Evolutionary conservation across 1,140 invertebrate species (phyloP).

Genomic region (Tetranychus cinnabarinus): DNA sequence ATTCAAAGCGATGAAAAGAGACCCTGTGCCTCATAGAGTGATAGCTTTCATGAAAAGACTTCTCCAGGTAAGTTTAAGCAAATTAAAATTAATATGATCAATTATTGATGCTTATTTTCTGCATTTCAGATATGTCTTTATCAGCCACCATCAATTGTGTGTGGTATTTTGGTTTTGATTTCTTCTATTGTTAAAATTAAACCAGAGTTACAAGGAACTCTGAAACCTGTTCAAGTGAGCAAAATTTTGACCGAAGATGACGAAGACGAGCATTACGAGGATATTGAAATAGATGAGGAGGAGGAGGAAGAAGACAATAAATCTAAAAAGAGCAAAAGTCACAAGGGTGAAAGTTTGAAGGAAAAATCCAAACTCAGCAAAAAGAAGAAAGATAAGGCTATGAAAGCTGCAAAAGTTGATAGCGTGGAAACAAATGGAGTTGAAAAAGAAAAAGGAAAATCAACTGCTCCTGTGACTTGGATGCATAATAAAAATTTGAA

Average conservation of each 20-base stretch:
- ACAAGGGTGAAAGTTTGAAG: too few relatives aligned
- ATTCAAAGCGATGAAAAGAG: slow-evolving; percentile 55
- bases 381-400: slow-evolving; percentile 4
- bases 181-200: slow-evolving; percentile 35
- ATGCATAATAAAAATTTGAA: slow-evolving; percentile 14
- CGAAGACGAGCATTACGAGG: slow-evolving; percentile 17
- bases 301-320: slow-evolving; percentile 13
- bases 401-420: slow-evolving; percentile 1
- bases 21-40: slow-evolving; percentile 40
- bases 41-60: slow-evolving; percentile 71
- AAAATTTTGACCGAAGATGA: slow-evolving; percentile 7
- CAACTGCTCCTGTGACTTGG: slow-evolving; percentile 15
- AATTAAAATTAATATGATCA: slow-evolving; percentile 16
- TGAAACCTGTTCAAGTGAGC: neutral
- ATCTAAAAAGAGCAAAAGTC: neutral
- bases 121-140: slow-evolving; percentile 17
- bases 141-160: slow-evolving; percentile 35
- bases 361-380: too few relatives aligned
- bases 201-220: slow-evolving; percentile 6
- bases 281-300: slow-evolving; percentile 16
- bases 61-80: slow-evolving; percentile 38
- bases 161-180: slow-evolving; percentile 51
- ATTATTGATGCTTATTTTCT: neutral
- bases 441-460: slow-evolving; percentile 8
- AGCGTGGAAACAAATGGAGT: too few relatives aligned